Percentiles rank a stretch among this genome's conserved stretches.
phyloP scores from a whole-genome alignment of 2,113 vertebrate species.

The Campylomormyrus tamandua region DNA sequence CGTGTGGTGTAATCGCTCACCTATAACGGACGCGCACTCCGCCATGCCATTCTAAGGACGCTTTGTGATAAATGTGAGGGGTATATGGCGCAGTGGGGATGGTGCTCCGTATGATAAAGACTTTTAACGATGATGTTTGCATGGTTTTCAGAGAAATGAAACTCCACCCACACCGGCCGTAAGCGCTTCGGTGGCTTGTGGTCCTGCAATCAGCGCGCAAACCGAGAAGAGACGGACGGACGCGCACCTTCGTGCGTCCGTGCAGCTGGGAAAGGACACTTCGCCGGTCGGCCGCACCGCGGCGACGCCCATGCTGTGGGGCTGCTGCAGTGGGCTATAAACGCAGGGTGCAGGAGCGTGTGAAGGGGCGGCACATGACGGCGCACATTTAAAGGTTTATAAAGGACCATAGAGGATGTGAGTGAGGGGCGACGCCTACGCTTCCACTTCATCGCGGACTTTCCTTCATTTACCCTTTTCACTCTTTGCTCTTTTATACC shows the following conservation, averaged over 20 bases:
- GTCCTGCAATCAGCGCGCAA: not conserved
- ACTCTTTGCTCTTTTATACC: not conserved
- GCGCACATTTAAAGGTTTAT: not conserved
- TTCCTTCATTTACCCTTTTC: not conserved
- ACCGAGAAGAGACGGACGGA: not conserved
- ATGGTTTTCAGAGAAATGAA: not conserved
- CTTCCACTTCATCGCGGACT: not conserved
- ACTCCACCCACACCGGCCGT: not conserved
- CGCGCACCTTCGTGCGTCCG: not conserved
- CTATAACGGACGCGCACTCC: not conserved
- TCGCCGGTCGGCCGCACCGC: not conserved
- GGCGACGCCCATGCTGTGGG: slow-evolving; percentile 1
- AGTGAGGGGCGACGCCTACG: not conserved
- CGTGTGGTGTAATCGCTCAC: not conserved
- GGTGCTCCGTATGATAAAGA: not conserved
- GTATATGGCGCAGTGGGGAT: not conserved
- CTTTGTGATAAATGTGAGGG: not conserved
- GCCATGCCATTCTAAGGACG: not conserved
- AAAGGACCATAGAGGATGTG: not conserved
- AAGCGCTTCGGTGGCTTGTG: not conserved
- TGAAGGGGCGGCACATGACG: not conserved
- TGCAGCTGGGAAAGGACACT: not conserved
- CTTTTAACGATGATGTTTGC: not conserved
- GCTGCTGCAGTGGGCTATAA: not conserved
- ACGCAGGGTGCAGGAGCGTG: not conserved